Percentiles rank a stretch among this genome's conserved stretches.
phyloP scores from a whole-genome alignment of 2,888 invertebrate species.

The Phasia obesa region DNA sequence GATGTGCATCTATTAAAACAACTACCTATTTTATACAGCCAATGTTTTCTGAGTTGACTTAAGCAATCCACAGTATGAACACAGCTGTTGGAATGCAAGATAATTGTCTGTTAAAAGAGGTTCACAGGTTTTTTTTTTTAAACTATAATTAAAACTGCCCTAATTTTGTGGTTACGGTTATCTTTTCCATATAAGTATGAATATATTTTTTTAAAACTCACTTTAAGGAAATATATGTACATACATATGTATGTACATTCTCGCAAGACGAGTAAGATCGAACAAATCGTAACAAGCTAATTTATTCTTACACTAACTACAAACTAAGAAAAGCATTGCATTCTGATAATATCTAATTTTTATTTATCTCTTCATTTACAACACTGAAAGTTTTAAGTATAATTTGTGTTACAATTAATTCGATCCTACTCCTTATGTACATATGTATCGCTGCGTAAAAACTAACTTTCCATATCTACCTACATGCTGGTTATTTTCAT shows the following conservation, averaged over 20 bases:
- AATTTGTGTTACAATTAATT: neutral
- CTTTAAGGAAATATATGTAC: too few species aligned
- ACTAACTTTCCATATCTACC: neutral
- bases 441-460: neutral
- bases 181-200: too few species aligned
- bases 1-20: neutral
- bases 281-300: too few species aligned
- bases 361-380: too few species aligned
- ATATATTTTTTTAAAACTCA: too few species aligned
- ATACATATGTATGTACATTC: too few species aligned
- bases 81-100: conserved; percentile 24
- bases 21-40: neutral
- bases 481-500: conserved; percentile 16
- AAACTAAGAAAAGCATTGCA: too few species aligned
- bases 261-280: too few species aligned
- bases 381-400: too few species aligned
- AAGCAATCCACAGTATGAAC: neutral
- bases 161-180: neutral
- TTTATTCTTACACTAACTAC: too few species aligned
- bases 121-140: neutral
- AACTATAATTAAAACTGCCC: neutral
- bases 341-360: too few species aligned
- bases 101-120: neutral
- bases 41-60: neutral
- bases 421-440: neutral